A percentile compares a stretch with the other conserved stretches of the same genome.
These are phyloP conservation scores for Timandra comae DNA, from an alignment of 2,888 invertebrate genomes.

Conservation along the genomic window DNA sequence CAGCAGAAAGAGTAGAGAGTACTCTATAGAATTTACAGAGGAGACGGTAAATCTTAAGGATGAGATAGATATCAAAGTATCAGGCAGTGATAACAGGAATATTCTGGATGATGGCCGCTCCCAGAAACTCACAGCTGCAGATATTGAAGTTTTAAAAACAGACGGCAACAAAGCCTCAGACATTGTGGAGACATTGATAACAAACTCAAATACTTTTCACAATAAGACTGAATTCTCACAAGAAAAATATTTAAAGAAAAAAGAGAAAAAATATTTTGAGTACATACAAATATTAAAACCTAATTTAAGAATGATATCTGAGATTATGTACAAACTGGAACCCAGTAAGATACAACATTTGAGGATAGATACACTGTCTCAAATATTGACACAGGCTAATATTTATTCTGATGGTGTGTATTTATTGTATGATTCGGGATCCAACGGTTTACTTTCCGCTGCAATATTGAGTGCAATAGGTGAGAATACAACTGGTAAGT, in stretches of 20 bases:
- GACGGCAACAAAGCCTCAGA: conserved; percentile 86
- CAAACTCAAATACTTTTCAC: conserved; percentile 93
- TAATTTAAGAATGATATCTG: conserved; percentile 86
- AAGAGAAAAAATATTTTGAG: conserved; percentile 94
- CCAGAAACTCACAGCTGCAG: conserved; percentile 88
- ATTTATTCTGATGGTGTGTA: conserved; percentile 86
- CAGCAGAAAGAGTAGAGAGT: conserved; percentile 73
- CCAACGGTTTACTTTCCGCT: conserved; percentile 89
- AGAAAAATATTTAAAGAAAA: conserved; percentile 96
- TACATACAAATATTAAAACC: conserved; percentile 88
- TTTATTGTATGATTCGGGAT: conserved; percentile 92
- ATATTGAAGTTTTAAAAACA: conserved; percentile 87
- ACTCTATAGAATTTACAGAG: conserved; percentile 72
- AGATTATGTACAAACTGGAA: conserved; percentile 89
- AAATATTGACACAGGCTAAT: conserved; percentile 89
- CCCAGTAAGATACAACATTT: conserved; percentile 85
- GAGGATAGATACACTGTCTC: conserved; percentile 91
- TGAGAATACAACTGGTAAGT: conserved; percentile 76
- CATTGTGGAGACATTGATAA: conserved; percentile 91
- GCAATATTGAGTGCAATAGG: conserved; percentile 88
- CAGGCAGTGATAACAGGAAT: conserved; percentile 89
- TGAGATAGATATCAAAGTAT: conserved; percentile 79
- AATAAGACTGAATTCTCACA: conserved; percentile 94
- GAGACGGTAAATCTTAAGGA: conserved; percentile 67
- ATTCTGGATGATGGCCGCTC: conserved; percentile 87